Base-by-base conservation (phyloP, 2,797 vertebrate genomes). In the Coccyzus lansbergi region DNA sequence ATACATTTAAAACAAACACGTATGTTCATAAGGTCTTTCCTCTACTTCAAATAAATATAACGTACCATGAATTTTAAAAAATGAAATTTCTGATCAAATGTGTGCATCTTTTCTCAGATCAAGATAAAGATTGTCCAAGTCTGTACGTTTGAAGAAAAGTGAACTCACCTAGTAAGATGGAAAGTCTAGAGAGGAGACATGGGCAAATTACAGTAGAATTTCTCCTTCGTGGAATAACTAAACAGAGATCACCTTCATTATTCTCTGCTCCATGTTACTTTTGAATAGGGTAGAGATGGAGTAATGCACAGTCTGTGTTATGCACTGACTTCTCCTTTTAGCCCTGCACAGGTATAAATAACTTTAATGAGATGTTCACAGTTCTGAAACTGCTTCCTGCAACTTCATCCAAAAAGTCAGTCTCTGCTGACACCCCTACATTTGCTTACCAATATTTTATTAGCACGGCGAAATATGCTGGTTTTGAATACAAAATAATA, bases 361-460 rank as follows among this genome's bases (percentile, higher is more conserved):
- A 31, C 26, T 83, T 87, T 5, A 15, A 62, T 52, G 62, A 40
- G 34, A 42, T 2, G 1, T 8, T 69, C 38, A 31, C 10, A 86
- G 48, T 25, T 24, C 14, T 36, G 18, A 60, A 71, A 51, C 20
- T 4, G 81, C n/a, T 77, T 84, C 52, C 69, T 58, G 17, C 0
- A 0, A 24, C 7, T 25, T 72, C 28, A 72, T 42, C 15, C 12
- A 31, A n/a, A 63, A 31, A 26, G 7, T 25, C 2, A 1, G 14
- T 33, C 18, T 74, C 56, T 77, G 28, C 15, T 28, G 18, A 68
- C 12, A 49, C 1, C 49, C 13, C n/a, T 68, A 8, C 2, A 2
- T 78, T 36, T 74, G 8, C 29, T 91, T n/a, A 51, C n/a, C n/a
- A 75, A 1, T 48, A 48, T 36, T 58, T 78, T 9, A 22, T 69